These are phyloP conservation scores for Lophotis ruficrista DNA, from an alignment of 2,113 vertebrate genomes.

Conservation along the genomic window DNA sequence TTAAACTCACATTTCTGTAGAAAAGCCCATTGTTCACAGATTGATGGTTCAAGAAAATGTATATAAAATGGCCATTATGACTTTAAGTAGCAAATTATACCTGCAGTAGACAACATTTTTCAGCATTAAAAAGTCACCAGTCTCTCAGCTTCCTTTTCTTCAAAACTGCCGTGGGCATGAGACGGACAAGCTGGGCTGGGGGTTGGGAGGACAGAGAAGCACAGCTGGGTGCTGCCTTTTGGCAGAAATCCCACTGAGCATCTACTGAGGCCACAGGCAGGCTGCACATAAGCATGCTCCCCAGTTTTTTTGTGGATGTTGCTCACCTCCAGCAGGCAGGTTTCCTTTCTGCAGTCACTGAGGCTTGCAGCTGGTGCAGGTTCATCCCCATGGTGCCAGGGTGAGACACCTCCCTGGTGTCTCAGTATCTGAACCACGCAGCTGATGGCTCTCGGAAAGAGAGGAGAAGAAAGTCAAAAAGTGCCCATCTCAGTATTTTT, in stretches of 20 bases:
- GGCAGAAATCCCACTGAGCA: background rate
- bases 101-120: background rate
- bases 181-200: background rate
- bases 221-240: background rate
- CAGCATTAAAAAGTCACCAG: background rate
- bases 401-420: background rate
- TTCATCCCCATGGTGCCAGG: background rate
- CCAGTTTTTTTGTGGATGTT: accelerated
- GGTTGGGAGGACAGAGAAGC: background rate
- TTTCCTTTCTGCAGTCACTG: accelerated
- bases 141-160: background rate
- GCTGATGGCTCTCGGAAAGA: background rate
- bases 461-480: background rate
- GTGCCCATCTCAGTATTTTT: background rate
- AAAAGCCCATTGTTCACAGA: constrained; percentile 25
- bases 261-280: background rate
- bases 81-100: background rate
- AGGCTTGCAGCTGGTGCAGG: accelerated
- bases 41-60: background rate
- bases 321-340: background rate
- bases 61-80: background rate
- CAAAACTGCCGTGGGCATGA: background rate
- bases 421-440: background rate
- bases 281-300: background rate
- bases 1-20: constrained; percentile 1